A percentile compares a stretch with the other conserved stretches of the same genome.
These are phyloP conservation scores for Caracal caracal DNA, from an alignment of 2,113 vertebrate genomes.

Conservation along the genomic window DNA sequence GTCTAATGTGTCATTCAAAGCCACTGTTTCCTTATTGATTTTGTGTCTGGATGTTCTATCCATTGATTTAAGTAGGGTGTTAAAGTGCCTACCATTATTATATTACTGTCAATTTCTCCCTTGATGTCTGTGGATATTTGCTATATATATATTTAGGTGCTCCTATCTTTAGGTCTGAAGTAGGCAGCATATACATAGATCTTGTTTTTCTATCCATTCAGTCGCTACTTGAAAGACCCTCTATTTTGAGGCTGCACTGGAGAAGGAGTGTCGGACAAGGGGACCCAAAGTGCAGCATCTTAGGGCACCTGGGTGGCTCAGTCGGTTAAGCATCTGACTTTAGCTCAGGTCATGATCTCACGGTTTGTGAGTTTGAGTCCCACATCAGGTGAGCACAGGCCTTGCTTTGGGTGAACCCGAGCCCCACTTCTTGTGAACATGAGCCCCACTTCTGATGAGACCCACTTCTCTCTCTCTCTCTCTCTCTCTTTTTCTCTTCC, in stretches of 20 bases:
- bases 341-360: too few species aligned
- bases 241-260: background rate
- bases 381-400: too few species aligned
- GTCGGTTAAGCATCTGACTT: too few species aligned
- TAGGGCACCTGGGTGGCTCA: background rate
- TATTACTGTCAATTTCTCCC: background rate
- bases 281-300: background rate
- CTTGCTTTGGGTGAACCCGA: too few species aligned
- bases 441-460: too few species aligned
- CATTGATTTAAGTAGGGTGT: background rate
- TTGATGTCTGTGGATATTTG: background rate
- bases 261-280: background rate
- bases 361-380: too few species aligned
- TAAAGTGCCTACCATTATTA: background rate
- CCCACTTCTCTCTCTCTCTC: too few species aligned
- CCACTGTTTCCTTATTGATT: background rate
- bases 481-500: too few species aligned
- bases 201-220: background rate
- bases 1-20: background rate
- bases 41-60: background rate
- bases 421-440: too few species aligned
- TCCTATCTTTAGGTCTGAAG: background rate
- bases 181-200: background rate
- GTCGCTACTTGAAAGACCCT: background rate
- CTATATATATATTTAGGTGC: background rate